These are phyloP conservation scores for Thereva nobilitata DNA, from an alignment of 2,888 invertebrate genomes.

Conservation along the genomic window DNA sequence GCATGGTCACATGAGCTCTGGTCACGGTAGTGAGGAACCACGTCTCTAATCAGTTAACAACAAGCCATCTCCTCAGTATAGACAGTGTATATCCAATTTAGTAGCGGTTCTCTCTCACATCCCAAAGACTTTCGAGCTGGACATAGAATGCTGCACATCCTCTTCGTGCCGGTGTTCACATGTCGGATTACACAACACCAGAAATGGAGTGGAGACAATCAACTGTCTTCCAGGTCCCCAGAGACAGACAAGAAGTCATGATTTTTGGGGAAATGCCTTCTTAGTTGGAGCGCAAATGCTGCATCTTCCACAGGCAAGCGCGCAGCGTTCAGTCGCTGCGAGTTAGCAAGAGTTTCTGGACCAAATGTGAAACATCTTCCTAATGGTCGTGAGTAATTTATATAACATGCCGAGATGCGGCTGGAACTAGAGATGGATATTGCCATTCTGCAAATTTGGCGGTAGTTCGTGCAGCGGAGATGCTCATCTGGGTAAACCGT, in stretches of 20 bases:
- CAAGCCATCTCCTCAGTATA: conserved; percentile 9
- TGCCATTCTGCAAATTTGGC: conserved; percentile 27
- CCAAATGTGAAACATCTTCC: conserved; percentile 30
- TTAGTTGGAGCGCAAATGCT: no score
- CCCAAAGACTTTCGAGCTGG: conserved; percentile 3
- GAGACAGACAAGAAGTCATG: conserved; percentile 25
- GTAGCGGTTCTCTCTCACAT: neutral
- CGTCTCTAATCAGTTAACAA: conserved; percentile 41
- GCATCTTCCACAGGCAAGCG: no score
- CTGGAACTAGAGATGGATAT: conserved; percentile 17
- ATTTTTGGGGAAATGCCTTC: conserved; percentile 20
- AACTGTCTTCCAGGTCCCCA: conserved; percentile 21
- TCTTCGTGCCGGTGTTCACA: conserved; percentile 33
- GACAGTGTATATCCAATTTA: conserved; percentile 13
- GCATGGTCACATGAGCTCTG: conserved; percentile 38
- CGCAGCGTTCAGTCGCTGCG: no score
- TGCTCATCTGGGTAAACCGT: neutral
- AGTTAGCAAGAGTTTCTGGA: neutral
- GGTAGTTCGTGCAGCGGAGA: conserved; percentile 12
- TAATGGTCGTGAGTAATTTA: conserved; percentile 37
- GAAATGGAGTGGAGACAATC: conserved; percentile 35
- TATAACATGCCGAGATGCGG: conserved; percentile 14
- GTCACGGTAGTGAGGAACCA: conserved; percentile 39
- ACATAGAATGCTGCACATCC: conserved; percentile 20
- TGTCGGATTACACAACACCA: conserved; percentile 32